These are phyloP conservation scores for Eremophila alpestris DNA, from an alignment of 2,797 vertebrate species.

Conservation along the genomic window DNA sequence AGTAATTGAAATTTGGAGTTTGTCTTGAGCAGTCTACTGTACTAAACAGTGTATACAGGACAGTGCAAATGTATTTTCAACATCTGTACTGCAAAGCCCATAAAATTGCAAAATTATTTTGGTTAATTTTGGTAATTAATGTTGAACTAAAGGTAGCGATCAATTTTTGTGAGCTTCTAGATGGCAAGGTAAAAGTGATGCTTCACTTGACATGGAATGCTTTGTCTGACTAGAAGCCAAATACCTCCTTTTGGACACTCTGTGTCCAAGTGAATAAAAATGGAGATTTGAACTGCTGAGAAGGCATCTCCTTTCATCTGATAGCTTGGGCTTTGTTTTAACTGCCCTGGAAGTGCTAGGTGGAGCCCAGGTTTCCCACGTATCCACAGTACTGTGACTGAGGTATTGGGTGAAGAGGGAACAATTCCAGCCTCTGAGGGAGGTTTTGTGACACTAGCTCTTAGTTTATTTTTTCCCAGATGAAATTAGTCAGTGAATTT, in stretches of 20 bases:
- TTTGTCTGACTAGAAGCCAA: background rate
- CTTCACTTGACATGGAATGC: background rate
- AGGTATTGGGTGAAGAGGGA: background rate
- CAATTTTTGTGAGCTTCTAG: background rate
- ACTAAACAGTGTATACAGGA: background rate
- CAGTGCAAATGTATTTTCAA: background rate
- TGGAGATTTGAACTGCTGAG: background rate
- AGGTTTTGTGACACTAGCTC: background rate
- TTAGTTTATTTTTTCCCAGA: background rate
- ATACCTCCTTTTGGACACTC: background rate
- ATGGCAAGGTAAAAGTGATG: background rate
- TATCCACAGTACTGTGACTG: background rate
- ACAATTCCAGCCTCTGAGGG: background rate
- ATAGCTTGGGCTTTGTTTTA: background rate
- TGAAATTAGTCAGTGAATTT: constrained; percentile 9
- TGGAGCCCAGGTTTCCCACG: background rate
- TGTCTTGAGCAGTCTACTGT: background rate
- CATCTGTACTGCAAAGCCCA: background rate
- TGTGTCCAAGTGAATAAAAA: background rate
- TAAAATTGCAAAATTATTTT: background rate
- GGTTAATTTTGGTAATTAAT: background rate
- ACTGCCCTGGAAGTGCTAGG: background rate
- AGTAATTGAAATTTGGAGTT: background rate
- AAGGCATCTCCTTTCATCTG: background rate
- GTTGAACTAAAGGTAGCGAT: background rate